phyloP scores from a whole-genome alignment of 1,140 invertebrate genomes.

The Drosophila equinoxialis region DNA sequence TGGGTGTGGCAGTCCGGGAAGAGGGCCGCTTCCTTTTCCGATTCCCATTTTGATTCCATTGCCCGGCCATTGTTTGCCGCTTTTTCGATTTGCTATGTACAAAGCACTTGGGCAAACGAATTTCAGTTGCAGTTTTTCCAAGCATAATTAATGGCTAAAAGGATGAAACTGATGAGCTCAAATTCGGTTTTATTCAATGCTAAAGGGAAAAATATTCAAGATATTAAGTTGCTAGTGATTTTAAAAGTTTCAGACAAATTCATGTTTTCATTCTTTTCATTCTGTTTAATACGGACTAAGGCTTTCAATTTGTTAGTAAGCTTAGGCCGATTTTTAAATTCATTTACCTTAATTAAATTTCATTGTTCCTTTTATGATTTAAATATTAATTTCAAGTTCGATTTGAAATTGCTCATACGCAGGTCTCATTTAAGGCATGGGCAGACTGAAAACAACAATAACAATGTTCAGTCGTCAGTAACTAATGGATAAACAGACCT shows the following conservation, averaged over 20 bases:
- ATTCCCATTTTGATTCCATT: conserved; percentile 23
- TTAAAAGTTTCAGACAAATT: too few relatives aligned
- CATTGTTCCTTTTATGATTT: conserved; percentile 3
- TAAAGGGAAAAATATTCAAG: conserved; percentile 1
- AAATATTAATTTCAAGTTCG: conserved; percentile 55
- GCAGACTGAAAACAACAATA: too few relatives aligned
- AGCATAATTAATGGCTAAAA: conserved; percentile 7
- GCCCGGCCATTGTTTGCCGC: conserved; percentile 5
- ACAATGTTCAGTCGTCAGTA: conserved; percentile 39
- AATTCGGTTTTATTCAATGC: conserved; percentile 4
- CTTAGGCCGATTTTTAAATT: not conserved
- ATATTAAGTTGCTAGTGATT: too few relatives aligned
- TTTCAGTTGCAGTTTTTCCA: conserved; percentile 13
- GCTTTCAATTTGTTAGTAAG: not conserved
- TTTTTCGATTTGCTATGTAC: conserved; percentile 19
- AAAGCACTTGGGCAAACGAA: conserved; percentile 18
- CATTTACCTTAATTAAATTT: not conserved
- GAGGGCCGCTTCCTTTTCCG: conserved; percentile 15
- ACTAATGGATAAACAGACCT: conserved; percentile 43
- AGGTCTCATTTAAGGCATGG: not conserved
- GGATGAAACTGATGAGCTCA: conserved; percentile 9
- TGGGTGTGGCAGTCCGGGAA: conserved; percentile 1
- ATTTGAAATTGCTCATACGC: conserved; percentile 50
- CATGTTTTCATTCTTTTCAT: too few relatives aligned
- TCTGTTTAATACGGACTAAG: too few relatives aligned